Conservation (phyloP, 2,797 vertebrate genomes). For the Leptoclinus maculatus region DNA sequence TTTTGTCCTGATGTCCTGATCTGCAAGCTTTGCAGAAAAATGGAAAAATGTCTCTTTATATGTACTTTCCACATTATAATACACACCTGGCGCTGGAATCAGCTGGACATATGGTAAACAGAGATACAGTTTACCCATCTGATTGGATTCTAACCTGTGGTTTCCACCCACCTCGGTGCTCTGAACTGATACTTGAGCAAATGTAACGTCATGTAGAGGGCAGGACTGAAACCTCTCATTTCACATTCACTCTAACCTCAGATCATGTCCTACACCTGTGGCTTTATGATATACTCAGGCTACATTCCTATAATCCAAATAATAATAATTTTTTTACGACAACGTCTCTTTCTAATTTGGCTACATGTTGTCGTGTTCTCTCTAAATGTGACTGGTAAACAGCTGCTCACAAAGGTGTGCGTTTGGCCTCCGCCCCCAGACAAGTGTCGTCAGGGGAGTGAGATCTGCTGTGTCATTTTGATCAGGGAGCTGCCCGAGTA, state of each 20-base stretch:
- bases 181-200: neutral
- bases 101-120: neutral
- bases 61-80: neutral
- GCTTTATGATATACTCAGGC: neutral
- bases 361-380: neutral
- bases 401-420: neutral
- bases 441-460: slow-evolving; percentile 23
- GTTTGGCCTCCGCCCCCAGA: slow-evolving; percentile 41
- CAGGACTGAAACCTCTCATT: neutral
- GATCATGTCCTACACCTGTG: neutral
- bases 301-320: neutral
- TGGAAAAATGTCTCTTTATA: neutral
- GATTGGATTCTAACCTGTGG: no score
- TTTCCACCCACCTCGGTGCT: neutral
- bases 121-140: neutral
- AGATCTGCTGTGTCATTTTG: slow-evolving; percentile 35
- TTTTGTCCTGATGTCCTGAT: no score
- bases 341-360: neutral
- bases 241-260: neutral
- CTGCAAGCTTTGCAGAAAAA: neutral
- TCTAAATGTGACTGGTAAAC: neutral
- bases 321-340: no score
- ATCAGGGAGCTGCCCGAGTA: neutral
- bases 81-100: neutral
- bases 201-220: neutral